Evolutionary conservation across 2,888 invertebrate species (phyloP), one percentile per base, ranked within the genome.

Genomic region (Kuschelorhynchus macadamiae): DNA sequence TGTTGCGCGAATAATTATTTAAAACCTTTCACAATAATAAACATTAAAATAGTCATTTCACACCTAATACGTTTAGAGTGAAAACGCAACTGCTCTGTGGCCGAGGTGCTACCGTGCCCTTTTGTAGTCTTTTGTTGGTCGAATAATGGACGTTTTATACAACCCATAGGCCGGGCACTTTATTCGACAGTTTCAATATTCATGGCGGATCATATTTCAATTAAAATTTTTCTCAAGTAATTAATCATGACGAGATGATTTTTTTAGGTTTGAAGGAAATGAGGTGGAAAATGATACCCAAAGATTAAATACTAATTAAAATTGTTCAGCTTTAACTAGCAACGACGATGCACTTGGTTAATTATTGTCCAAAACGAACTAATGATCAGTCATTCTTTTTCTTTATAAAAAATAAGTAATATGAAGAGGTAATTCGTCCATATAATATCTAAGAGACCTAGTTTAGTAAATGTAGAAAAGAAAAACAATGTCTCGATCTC

Each of bases 1-100:
- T 18, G 39, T 36, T 55, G 55, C 53, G 14, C 47, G 63, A 63
- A 55, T 55, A 55, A 63, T 39, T 47, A 39, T 52, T 39, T 39
- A 21, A 52, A 21, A 25, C 41, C 41, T 41, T 44, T 52, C 11
- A 44, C 61, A 61, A 52, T 46, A 52, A 20, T 11, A 33, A 33
- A 25, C 39, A 16, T 47, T 56, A 56, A 56, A 47, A 57, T 47
- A 50, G 49, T 64, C 57, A 64, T 64, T 64, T 64, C 64, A 64
- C 64, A 64, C 49, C 39, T 55, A 47, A 62, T 53, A 17, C 44
- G 14, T 46, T 55, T 30, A 47, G 55, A 47, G 9, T 46, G 21
- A 59, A 59, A 59, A 46, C 36, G 36, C 36, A 52, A 47, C 47
- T 47, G 47, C 36, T 59, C 9, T 59, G 36, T 59, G 59, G 46